phyloP scores from a whole-genome alignment of 2,797 vertebrate species.

The Eurystomus glaucurus region DNA sequence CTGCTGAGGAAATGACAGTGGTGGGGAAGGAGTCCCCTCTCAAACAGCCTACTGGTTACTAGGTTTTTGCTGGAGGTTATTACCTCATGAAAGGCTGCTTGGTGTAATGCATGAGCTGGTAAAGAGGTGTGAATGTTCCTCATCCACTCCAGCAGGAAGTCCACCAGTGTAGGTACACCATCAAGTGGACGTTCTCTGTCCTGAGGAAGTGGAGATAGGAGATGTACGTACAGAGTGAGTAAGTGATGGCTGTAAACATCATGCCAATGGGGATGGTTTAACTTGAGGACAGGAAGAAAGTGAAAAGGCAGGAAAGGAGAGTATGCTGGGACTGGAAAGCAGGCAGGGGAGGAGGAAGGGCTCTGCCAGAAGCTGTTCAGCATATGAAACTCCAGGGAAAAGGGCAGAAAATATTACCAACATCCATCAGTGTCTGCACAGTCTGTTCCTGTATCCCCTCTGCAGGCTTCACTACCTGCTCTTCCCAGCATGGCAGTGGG shows the following conservation, averaged over 20 bases:
- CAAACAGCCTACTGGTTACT: not conserved
- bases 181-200: not conserved
- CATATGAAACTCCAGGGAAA: slow-evolving; percentile 6
- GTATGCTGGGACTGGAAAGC: not conserved
- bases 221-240: not conserved
- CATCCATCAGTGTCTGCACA: slow-evolving; percentile 16
- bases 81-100: not conserved
- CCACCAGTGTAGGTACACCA: accelerated
- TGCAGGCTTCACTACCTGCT: not conserved
- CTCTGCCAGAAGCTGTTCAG: not conserved
- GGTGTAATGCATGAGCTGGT: not conserved
- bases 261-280: not conserved
- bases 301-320: not conserved
- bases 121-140: not conserved
- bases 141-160: not conserved
- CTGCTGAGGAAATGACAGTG: not conserved
- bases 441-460: not conserved
- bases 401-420: not conserved
- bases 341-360: not conserved
- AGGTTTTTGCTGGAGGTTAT: not conserved
- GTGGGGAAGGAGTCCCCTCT: not conserved
- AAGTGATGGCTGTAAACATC: not conserved
- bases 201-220: not conserved
- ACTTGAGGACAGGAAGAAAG: not conserved
- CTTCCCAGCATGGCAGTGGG: not conserved